A percentile compares a stretch with the other conserved stretches of the same genome.
phyloP scores from a whole-genome alignment of 2,113 vertebrate genomes.

The Lucifuga dentata region DNA sequence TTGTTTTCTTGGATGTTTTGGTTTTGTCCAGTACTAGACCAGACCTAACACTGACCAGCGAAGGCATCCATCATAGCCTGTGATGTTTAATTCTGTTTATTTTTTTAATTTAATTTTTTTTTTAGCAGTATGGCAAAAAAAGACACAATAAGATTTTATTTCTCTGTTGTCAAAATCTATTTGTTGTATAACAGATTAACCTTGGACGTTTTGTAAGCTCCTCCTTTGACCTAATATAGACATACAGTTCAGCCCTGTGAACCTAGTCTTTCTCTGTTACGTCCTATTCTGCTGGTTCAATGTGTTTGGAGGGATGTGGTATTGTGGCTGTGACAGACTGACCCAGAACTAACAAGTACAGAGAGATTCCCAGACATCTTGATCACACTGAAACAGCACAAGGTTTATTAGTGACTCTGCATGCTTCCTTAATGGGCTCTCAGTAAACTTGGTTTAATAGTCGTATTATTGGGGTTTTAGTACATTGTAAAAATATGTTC shows the following conservation, averaged over 20 bases:
- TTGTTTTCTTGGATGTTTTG: neutral
- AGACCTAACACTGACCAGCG: neutral
- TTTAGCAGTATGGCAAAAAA: neutral
- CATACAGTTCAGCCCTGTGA: no score
- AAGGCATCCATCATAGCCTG: neutral
- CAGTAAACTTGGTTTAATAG: neutral
- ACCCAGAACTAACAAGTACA: neutral
- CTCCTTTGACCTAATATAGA: slow-evolving; percentile 39
- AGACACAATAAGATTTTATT: neutral
- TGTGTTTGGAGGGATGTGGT: slow-evolving; percentile 59
- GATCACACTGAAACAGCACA: neutral
- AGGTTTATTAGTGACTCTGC: slow-evolving; percentile 5
- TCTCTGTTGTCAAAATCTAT: slow-evolving; percentile 24
- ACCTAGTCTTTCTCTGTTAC: slow-evolving; percentile 2
- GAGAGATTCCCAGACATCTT: slow-evolving; percentile 26
- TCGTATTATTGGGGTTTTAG: neutral
- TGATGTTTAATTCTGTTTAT: slow-evolving; percentile 1
- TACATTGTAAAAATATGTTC: no score
- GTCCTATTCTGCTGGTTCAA: slow-evolving; percentile 16
- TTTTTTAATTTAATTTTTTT: neutral
- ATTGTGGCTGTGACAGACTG: slow-evolving; percentile 37
- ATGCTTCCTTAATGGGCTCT: neutral
- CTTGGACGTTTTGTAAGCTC: slow-evolving; percentile 34
- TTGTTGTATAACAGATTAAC: slow-evolving; percentile 18
- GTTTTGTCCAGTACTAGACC: neutral